These are phyloP conservation scores for Pluvianellus socialis DNA, from an alignment of 2,113 vertebrate genomes.

Conservation along the genomic window DNA sequence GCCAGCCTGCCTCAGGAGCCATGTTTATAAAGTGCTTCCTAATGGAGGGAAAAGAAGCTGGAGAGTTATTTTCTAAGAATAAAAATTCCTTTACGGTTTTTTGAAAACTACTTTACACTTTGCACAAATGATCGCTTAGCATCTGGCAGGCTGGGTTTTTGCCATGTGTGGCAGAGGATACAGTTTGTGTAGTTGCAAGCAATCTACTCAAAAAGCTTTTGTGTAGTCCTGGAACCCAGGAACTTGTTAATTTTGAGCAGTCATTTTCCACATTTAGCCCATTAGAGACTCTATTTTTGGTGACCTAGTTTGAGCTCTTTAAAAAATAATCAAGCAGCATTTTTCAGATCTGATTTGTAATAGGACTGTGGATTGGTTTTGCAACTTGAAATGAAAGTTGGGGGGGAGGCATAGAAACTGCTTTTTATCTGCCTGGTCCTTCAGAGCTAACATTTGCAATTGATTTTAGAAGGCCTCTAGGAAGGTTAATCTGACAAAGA, in stretches of 20 bases:
- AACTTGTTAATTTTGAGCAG: constrained; percentile 71
- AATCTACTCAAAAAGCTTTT: constrained; percentile 62
- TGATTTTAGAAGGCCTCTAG: constrained; percentile 31
- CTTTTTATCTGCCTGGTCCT: constrained; percentile 15
- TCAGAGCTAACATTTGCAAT: neutral
- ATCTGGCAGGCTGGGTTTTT: constrained; percentile 57
- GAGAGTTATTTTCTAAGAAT: constrained; percentile 59
- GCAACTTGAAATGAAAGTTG: constrained; percentile 44
- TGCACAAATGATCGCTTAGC: constrained; percentile 44
- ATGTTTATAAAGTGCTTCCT: neutral
- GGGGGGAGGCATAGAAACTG: neutral
- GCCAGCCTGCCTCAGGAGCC: neutral
- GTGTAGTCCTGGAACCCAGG: constrained; percentile 55
- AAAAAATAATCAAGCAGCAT: constrained; percentile 71
- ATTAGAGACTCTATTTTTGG: constrained; percentile 71
- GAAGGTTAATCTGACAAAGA: constrained; percentile 46
- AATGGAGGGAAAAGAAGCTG: constrained; percentile 14
- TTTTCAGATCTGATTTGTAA: constrained; percentile 63
- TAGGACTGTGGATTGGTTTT: constrained; percentile 43
- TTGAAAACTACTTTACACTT: constrained; percentile 35
- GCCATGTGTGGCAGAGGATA: constrained; percentile 50
- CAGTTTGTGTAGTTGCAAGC: constrained; percentile 56
- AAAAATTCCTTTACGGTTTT: constrained; percentile 50
- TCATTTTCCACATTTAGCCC: constrained; percentile 70
- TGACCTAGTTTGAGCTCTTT: constrained; percentile 70